These are phyloP conservation scores for Orchesella cincta DNA, from an alignment of 1,140 invertebrate species.

Conservation along the genomic window DNA sequence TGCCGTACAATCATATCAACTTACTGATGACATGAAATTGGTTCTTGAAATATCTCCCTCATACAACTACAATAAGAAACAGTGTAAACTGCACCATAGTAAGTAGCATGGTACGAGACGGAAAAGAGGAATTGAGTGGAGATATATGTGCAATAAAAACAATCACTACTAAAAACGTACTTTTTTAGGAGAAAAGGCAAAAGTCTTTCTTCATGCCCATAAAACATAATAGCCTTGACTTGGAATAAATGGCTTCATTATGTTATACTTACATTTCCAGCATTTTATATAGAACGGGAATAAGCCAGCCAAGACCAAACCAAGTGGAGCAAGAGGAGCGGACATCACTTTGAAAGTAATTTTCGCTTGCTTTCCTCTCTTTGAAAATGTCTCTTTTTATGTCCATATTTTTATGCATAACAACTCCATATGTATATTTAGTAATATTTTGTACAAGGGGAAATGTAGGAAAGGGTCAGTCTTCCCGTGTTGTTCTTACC, in stretches of 20 bases:
- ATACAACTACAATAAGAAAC: no score
- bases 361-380: background rate
- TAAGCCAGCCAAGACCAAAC: background rate
- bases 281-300: background rate
- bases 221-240: slow-evolving; percentile 18
- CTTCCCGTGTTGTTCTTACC: background rate
- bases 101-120: no score
- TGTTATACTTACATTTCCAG: background rate
- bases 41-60: no score
- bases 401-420: slow-evolving; percentile 9
- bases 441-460: background rate
- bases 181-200: background rate
- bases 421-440: background rate
- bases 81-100: no score
- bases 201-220: no score
- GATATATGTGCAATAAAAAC: background rate
- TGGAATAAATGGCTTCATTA: slow-evolving; percentile 26
- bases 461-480: background rate
- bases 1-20: no score
- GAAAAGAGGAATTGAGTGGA: background rate
- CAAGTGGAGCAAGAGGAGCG: background rate
- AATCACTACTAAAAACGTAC: no score
- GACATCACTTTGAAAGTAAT: slow-evolving; percentile 17
- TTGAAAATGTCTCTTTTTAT: slow-evolving; percentile 9
- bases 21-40: no score